These are phyloP conservation scores for Ectemnius lituratus DNA, from an alignment of 2,888 invertebrate genomes.

Conservation along the genomic window DNA sequence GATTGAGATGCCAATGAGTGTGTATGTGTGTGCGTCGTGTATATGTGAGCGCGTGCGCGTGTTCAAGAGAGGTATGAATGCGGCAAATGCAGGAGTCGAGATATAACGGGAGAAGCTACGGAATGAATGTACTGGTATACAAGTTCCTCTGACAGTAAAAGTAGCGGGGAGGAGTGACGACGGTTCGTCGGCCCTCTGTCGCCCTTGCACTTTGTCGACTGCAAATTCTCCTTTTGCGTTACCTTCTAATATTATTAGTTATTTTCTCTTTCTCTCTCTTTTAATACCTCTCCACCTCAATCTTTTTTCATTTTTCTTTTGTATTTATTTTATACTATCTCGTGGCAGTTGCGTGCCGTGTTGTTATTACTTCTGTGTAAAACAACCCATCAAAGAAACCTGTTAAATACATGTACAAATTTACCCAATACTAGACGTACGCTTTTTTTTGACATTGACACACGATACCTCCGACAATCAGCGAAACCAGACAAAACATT, in stretches of 20 bases:
- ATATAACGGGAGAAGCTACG: constrained; percentile 49
- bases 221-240: constrained; percentile 1
- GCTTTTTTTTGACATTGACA: constrained; percentile 10
- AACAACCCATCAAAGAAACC: constrained; percentile 38
- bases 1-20: too few species aligned
- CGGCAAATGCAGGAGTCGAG: constrained; percentile 34
- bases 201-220: constrained; percentile 46
- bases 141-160: constrained; percentile 83
- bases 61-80: background rate
- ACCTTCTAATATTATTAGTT: constrained; percentile 14
- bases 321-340: constrained; percentile 42
- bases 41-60: too few species aligned
- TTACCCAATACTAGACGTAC: constrained; percentile 32
- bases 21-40: too few species aligned
- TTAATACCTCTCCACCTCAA: constrained; percentile 1
- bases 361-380: constrained; percentile 54
- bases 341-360: constrained; percentile 31
- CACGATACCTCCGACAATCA: background rate
- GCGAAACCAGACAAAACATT: too few species aligned
- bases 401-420: constrained; percentile 62
- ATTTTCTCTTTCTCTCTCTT: constrained; percentile 24
- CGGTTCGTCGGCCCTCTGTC: constrained; percentile 67
- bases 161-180: constrained; percentile 68
- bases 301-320: constrained; percentile 44
- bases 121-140: constrained; percentile 82